Percentiles rank a stretch among this genome's conserved stretches.
Conservation (phyloP, 2,888 invertebrate species). For the Laothoe populi region DNA sequence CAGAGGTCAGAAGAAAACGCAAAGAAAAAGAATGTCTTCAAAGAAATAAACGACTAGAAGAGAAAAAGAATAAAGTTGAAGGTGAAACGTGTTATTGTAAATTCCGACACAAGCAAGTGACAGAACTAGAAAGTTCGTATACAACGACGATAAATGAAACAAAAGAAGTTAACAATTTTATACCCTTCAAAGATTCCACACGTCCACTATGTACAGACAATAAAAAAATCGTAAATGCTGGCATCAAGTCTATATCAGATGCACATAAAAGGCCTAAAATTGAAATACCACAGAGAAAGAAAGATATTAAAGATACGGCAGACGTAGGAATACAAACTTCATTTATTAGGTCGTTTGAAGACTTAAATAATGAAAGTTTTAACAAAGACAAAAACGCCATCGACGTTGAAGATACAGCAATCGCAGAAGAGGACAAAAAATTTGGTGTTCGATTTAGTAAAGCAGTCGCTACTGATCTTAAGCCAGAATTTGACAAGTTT, state of each 20-base stretch:
- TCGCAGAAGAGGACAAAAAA: background rate
- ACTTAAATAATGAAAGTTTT: background rate
- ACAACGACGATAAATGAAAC: background rate
- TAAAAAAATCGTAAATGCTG: background rate
- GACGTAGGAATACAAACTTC: background rate
- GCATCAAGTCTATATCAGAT: background rate
- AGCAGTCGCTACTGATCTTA: background rate
- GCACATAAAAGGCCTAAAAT: background rate
- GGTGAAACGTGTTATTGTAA: background rate
- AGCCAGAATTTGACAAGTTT: background rate
- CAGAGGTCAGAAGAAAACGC: slow-evolving; percentile 19
- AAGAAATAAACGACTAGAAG: background rate
- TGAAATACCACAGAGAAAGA: background rate
- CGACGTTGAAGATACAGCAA: background rate
- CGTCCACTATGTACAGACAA: background rate
- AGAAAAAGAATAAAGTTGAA: background rate
- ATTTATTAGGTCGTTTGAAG: background rate
- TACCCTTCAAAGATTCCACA: background rate
- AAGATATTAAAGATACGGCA: background rate
- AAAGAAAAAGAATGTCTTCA: slow-evolving; percentile 22
- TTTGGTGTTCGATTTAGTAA: background rate
- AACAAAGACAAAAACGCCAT: background rate
- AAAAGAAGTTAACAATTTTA: background rate
- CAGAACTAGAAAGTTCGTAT: background rate
- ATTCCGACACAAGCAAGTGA: background rate